Evolutionary conservation across 1,140 invertebrate genomes (phyloP), one percentile per base, ranked within the genome.

Genomic region (Drosophila biarmipes): DNA sequence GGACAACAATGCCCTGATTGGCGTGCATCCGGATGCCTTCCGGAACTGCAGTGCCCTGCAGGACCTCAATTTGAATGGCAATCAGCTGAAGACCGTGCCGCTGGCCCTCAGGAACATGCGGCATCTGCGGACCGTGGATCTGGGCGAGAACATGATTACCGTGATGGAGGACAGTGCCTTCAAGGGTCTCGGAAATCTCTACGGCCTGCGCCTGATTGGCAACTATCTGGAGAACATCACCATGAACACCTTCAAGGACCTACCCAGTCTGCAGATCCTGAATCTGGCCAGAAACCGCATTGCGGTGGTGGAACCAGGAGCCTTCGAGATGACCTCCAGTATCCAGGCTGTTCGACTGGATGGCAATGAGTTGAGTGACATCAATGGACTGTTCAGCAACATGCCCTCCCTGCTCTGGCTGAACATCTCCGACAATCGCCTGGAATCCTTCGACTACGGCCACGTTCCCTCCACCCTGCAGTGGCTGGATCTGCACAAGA

Each of bases 401-500:
- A 95, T 98, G 81, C 94, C 96, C 1, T 96, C 95, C 75, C 92
- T 98, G 45, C 93, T 97, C 73, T 98, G 97, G 97, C 92, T 98
- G 24, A 98, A 98, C 93, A 95, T 98, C 61, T 98, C 97, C 24
- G 96, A 97, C 92, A 98, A 98, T 93, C 95, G 96, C 81, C 93
- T 98, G 75, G 94, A 96, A 80, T 96, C 96, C 95, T 98, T 98
- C 93, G 97, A 98, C 92, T 98, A 98, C 92, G 94, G 96, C 14
- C 93, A 97, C 56, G 95, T 98, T 48, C 97, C 98, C 0, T 91
- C 93, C 45, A 95, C 95, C 67, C 93, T 98, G 59, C 96, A 97
- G 79, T 98, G 97, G 97, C 92, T 98, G 42, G 97, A 98, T 92
- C 93, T 98, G 79, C 97, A 98, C 92, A 96, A 96, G 86, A 98